These are phyloP conservation scores for Drosophila chauvacae DNA, from an alignment of 1,140 invertebrate species.

Conservation along the genomic window DNA sequence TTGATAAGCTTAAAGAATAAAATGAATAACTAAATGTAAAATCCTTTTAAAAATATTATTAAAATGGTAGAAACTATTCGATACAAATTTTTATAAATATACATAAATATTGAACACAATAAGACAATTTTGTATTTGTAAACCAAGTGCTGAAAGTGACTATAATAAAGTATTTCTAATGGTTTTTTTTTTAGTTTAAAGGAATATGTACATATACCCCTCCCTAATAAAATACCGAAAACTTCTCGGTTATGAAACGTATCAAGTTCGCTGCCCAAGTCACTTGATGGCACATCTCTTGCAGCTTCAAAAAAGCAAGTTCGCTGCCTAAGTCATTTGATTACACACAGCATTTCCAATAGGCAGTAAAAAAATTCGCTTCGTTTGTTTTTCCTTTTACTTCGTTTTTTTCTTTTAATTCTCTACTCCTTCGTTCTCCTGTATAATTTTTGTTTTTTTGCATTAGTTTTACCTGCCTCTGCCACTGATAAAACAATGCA, in stretches of 20 bases:
- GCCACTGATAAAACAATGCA: constrained; percentile 72
- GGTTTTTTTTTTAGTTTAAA: too few species aligned
- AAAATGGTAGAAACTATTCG: background rate
- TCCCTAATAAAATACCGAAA: background rate
- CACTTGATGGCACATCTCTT: background rate
- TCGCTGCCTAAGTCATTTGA: constrained; percentile 59
- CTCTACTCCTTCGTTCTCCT: background rate
- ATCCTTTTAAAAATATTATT: background rate
- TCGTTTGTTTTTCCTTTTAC: constrained; percentile 27
- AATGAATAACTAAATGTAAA: too few species aligned
- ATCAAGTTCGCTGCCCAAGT: background rate
- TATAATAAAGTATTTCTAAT: too few species aligned
- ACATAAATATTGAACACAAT: too few species aligned
- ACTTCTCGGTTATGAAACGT: background rate
- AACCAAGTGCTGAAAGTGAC: too few species aligned
- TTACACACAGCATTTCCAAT: constrained; percentile 34
- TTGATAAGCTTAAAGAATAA: too few species aligned
- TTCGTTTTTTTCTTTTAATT: background rate
- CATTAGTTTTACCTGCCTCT: constrained; percentile 71
- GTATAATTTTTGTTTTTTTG: constrained; percentile 41
- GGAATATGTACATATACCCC: too few species aligned
- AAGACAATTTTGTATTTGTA: too few species aligned
- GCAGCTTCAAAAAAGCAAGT: constrained; percentile 11
- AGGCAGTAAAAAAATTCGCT: constrained; percentile 16
- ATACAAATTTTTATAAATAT: background rate